A percentile compares a stretch with the other conserved stretches of the same genome.
These are phyloP conservation scores for Mustela nigripes DNA, from an alignment of 2,113 vertebrate genomes.

Conservation along the genomic window DNA sequence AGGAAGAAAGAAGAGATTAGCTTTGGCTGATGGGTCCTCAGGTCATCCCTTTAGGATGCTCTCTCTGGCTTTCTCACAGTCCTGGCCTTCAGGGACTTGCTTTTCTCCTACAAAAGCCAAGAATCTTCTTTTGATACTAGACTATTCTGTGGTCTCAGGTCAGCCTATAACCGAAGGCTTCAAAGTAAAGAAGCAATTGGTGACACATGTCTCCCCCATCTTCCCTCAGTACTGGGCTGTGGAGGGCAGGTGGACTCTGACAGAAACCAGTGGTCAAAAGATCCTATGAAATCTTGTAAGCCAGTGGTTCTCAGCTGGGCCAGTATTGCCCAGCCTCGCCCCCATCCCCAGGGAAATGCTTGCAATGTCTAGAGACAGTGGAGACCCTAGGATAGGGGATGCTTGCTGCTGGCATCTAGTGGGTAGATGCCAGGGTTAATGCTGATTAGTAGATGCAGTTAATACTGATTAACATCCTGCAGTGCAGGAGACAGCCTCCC, in stretches of 20 bases:
- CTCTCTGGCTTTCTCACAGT: not conserved
- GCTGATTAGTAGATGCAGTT: too few relatives aligned
- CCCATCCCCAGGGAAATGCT: not conserved
- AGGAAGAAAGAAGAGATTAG: not conserved
- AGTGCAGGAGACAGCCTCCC: not conserved
- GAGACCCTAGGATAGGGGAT: not conserved
- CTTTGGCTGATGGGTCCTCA: not conserved
- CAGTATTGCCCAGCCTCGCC: accelerated
- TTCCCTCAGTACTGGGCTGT: not conserved
- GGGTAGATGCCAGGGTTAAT: not conserved
- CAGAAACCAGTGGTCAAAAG: not conserved
- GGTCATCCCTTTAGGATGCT: not conserved
- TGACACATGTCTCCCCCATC: not conserved
- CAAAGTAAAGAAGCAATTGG: not conserved
- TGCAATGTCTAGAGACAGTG: not conserved
- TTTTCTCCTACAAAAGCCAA: not conserved
- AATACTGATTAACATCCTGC: not conserved
- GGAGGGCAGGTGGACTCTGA: not conserved
- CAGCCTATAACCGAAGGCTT: not conserved
- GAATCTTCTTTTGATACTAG: not conserved
- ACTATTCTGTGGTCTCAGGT: not conserved
- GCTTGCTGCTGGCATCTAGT: not conserved
- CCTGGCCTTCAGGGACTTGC: not conserved
- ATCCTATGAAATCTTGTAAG: not conserved
- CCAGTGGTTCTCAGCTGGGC: not conserved